A percentile compares a stretch with the other conserved stretches of the same genome.
phyloP scores from a whole-genome alignment of 2,888 invertebrate genomes.

The Plagodis pulveraria region DNA sequence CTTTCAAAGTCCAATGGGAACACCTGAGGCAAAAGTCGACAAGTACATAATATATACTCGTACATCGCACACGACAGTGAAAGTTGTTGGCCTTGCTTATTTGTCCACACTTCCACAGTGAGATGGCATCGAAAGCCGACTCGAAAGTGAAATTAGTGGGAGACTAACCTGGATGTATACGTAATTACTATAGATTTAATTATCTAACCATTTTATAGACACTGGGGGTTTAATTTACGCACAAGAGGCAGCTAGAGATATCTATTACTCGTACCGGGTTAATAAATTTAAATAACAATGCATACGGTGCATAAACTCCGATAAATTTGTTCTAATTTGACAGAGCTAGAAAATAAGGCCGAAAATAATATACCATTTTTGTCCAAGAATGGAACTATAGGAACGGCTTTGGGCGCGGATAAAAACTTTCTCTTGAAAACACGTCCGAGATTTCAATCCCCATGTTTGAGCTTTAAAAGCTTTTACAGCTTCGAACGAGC shows the following conservation, averaged over 20 bases:
- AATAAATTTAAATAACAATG: too few species aligned
- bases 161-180: conserved; percentile 17
- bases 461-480: conserved; percentile 12
- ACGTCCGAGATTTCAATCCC: conserved; percentile 34
- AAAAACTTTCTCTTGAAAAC: conserved; percentile 49
- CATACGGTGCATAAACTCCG: background rate
- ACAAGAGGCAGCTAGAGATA: too few species aligned
- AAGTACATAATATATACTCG: conserved; percentile 12
- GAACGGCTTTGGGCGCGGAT: conserved; percentile 34
- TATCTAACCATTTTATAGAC: too few species aligned
- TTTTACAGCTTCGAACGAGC: conserved; percentile 1
- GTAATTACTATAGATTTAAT: too few species aligned
- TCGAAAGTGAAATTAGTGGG: conserved; percentile 7
- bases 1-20: conserved; percentile 20
- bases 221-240: too few species aligned
- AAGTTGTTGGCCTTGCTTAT: conserved; percentile 71
- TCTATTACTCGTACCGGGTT: too few species aligned
- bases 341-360: conserved; percentile 21
- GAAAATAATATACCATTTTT: conserved; percentile 22
- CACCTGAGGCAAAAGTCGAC: conserved; percentile 23
- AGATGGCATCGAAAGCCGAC: conserved; percentile 42
- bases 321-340: background rate
- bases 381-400: conserved; percentile 14
- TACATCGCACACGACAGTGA: conserved; percentile 48
- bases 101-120: conserved; percentile 32